Evolutionary conservation across 2,113 vertebrate species (phyloP), one percentile per base, ranked within the genome.

Genomic region (Delphinus delphis): DNA sequence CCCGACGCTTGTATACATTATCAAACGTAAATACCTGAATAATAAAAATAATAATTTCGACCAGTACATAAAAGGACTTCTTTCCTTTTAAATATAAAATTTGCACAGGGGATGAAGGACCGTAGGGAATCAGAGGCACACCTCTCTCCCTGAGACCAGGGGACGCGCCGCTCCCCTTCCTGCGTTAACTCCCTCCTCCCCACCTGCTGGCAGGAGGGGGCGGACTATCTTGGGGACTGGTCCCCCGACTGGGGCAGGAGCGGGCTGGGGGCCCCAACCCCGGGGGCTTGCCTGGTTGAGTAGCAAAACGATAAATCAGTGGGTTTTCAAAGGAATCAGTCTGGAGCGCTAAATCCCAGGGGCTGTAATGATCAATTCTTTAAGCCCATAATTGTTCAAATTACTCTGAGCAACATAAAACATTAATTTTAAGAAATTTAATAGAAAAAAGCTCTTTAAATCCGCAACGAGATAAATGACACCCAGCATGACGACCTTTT

Each of bases 391-490:
- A 98, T 98, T 98, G 98, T 98, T 98, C 95, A 63, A 98, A 97
- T 98, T 98, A 98, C 98, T 98, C 98, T 97, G 97, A 97, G 98
- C 98, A 98, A 98, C 92, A 98, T 98, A 97, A 99, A 98, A 98
- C 98, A 99, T 99, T 98, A 98, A 99, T 98, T 99, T 99, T 97
- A 98, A 98, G 98, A 98, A 98, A 98, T 97, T 98, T 98, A 99
- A 98, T 98, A 98, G 98, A 98, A 98, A 98, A 98, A 98, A 99
- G 98, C 98, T 98, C 98, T 99, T 98, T 98, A 98, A 98, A 98
- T 91, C 0, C 89, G 10, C 90, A 44, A 77, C 7, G 95, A 99
- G 98, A 99, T 98, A 95, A 98, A 99, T 98, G 98, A 87, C 84
- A 95, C 90, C 80, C 96, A 95, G 97, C 94, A 82, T 84, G 83